Base-by-base conservation (phyloP, 2,797 vertebrate genomes). In the Pangasius sanitwongsei region DNA sequence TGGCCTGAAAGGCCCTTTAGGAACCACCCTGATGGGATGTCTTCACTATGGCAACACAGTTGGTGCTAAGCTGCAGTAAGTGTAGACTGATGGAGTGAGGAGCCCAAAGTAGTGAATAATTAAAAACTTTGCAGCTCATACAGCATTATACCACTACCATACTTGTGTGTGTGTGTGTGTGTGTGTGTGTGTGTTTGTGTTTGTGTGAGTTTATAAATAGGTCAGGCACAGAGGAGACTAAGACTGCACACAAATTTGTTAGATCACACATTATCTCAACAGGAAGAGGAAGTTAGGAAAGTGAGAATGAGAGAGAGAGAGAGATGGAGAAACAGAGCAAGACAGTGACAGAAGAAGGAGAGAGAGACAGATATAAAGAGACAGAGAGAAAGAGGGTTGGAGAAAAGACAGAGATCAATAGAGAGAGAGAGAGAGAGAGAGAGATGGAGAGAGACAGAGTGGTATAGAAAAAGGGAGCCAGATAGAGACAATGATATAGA, bases 61-160 rank as follows among this genome's bases (percentile, higher is more conserved):
- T 37, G 34, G 85, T 75, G 72, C 67, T 84, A 86, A 86, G 31
- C 87, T 81, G 83, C 85, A 84, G 86, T 88, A 87, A 87, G 63
- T 59, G 61, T 50, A 57, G 86, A 48, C 67, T 81, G 85, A 86
- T 28, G 67, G 31, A 57, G 69, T 15, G 80, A 86, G 69, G 59
- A 89, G 83, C 78, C 89, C 89, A 84, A 72, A 78, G 44, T 65
- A 74, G 89, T 92, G 80, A 90, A 89, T 91, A 82, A 90, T 91
- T 92, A 16, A 90, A 86, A 90, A 87, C 63, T 70, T 77, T 78
- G 55, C 89, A 92, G 86, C 88, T 74, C 70, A 77, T 67, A 82
- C 86, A 85, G 85, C 77, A 87, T 86, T 80, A 85, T 87, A 81
- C 83, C 82, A 87, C 87, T 87, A 85, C 44, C 44, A 89, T 83